Base-by-base conservation (phyloP, 2,888 invertebrate species). In the Synergus umbraculus region DNA sequence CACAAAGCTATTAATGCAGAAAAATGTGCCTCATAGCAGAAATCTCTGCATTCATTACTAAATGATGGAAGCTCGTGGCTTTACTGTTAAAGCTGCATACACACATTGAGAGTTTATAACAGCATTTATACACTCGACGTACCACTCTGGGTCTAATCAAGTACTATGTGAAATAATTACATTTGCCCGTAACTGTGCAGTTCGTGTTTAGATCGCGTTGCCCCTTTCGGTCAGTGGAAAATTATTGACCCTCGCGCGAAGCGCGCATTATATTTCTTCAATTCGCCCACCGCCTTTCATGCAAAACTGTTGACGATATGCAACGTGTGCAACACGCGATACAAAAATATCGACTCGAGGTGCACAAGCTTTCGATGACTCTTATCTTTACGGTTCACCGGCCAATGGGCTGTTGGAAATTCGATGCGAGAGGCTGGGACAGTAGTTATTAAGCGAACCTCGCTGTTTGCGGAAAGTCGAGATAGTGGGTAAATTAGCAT, bases 151-250 rank as follows among this genome's bases (percentile, higher is more conserved):
- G 44, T 69, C 67, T 69, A 69, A 69, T 69, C 69, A 69, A 69
- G 49, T 69, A 46, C 49, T 69, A 37, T 22, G 49, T 54, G 49
- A 69, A 69, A 69, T 69, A 69, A 69, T 69, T 69, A 69, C 69
- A 69, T 69, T 69, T 69, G 69, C 69, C 69, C 15, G 69, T 69
- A 69, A 49, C 49, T 49, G 49, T 69, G 49, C 69, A 69, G 37
- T 69, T 69, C 69, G 69, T 69, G 69, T 69, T 69, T 54, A 69
- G 49, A 69, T 69, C 69, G 69, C 49, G 49, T 69, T 69, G 69
- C 69, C 49, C 69, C 69, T 54, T 69, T 54, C 15, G 69, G 69
- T 54, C 49, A 69, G 49, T 46, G 49, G 49, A 46, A 69, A 69
- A 49, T 37, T 37, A 69, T 69, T 69, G 69, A 69, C 69, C 49